Evolutionary conservation across 2,797 vertebrate species (phyloP).

Genomic region (Poecilia picta): DNA sequence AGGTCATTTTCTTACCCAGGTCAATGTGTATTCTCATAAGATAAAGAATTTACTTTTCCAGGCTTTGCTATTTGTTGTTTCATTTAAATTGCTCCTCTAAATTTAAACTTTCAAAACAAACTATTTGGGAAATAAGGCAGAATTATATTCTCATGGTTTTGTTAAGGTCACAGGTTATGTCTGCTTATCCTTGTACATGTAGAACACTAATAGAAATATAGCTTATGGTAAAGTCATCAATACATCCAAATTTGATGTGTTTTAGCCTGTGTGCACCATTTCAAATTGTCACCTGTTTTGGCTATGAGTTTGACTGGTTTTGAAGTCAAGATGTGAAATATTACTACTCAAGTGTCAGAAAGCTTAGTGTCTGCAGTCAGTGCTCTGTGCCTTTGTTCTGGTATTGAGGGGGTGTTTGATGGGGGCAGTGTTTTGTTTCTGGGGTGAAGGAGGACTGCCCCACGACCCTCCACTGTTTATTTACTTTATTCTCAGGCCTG

Average conservation of each 20-base stretch:
- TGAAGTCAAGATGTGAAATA: conserved; percentile 72
- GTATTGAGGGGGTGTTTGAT: conserved; percentile 77
- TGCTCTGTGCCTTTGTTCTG: conserved; percentile 79
- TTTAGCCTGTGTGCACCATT: conserved; percentile 28
- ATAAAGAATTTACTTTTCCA: conserved; percentile 71
- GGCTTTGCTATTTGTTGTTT: conserved; percentile 77
- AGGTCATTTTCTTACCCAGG: conserved; percentile 50
- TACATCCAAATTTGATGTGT: conserved; percentile 14
- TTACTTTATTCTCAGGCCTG: conserved; percentile 82
- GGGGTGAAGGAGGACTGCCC: conserved; percentile 82
- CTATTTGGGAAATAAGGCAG: conserved; percentile 75
- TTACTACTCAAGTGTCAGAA: conserved; percentile 75
- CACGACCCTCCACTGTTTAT: conserved; percentile 84
- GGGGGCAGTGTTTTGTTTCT: conserved; percentile 85
- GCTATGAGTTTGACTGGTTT: conserved; percentile 57
- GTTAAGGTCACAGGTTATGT: conserved; percentile 61
- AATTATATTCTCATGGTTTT: conserved; percentile 77
- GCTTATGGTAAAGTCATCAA: neutral
- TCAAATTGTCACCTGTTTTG: conserved; percentile 59
- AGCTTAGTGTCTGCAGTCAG: conserved; percentile 67
- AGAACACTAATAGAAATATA: neutral
- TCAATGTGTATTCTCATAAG: conserved; percentile 48
- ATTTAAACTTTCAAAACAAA: conserved; percentile 83
- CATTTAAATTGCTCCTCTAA: conserved; percentile 78
- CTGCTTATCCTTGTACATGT: conserved; percentile 18